Base-by-base conservation (phyloP, 2,888 invertebrate species). In the Helicoverpa assulta region DNA sequence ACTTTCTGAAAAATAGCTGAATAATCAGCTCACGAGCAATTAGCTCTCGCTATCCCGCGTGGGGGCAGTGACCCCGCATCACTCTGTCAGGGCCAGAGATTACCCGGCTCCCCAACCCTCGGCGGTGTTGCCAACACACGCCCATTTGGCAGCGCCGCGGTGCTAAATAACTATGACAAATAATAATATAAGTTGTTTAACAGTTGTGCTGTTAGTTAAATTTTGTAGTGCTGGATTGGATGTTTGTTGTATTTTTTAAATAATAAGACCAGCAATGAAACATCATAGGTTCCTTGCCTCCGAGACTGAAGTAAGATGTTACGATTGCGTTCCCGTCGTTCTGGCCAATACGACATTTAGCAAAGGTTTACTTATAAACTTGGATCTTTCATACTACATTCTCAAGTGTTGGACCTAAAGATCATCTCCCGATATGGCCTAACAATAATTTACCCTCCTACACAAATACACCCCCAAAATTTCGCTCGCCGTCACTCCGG, bases 1-100 rank as follows among this genome's bases (percentile, higher is more conserved):
- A 78, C 59, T 70, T 78, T 67, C 70, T 70, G 71, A 82, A 83
- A 83, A 83, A 83, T 76, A 70, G 82, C 84, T 78, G 84, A 81
- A 82, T 84, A 83, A 84, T 80, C 63, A 71, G 60, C 83, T 83
- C 77, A 81, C 80, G 77, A 73, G 83, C 74, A 82, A 82, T 84
- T 84, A 83, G 68, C 79, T 79, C 73, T 78, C 73, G 78, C 69
- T 82, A 73, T 77, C 53, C 57, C 40, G 73, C 73, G 66, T 61
- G 74, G 60, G 70, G 70, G 37, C 55, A 57, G 51, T 71, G 77
- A 71, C 78, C 78, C 76, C 67, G 67, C 67, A 64, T 70, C 67
- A 55, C 72, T 75, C 74, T 83, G 82, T 82, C 82, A 81, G 56
- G 67, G 81, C 40, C 82, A 83, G 82, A 83, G 83, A 81, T 82